Conservation (phyloP, 2,113 vertebrate genomes). For the Regulus satrapa region DNA sequence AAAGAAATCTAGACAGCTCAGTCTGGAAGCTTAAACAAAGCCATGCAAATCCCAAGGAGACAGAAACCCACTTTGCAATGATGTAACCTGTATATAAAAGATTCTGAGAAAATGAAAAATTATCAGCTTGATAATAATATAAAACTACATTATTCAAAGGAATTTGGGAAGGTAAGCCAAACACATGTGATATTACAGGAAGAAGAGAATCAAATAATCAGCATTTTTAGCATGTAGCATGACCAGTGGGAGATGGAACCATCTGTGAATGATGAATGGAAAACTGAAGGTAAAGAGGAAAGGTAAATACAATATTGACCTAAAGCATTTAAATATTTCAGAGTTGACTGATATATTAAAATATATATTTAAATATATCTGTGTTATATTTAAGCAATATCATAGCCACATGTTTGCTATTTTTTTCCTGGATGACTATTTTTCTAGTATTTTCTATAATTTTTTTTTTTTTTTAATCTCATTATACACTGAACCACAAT, state of each 20-base stretch:
- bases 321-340: neutral
- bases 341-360: neutral
- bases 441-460: neutral
- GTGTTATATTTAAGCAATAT: neutral
- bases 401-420: neutral
- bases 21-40: neutral
- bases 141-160: neutral
- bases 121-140: neutral
- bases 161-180: neutral
- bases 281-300: neutral
- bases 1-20: neutral
- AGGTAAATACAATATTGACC: neutral
- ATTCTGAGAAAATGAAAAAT: neutral
- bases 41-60: neutral
- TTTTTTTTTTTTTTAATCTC: too few species aligned
- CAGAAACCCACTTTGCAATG: neutral
- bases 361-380: neutral
- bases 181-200: rapidly evolving
- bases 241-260: neutral
- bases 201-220: neutral
- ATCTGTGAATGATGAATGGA: neutral
- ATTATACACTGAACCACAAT: neutral
- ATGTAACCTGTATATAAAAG: neutral
- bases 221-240: neutral
- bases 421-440: neutral